Base-by-base conservation (phyloP, 2,113 vertebrate genomes). In the Solenodon paradoxus region DNA sequence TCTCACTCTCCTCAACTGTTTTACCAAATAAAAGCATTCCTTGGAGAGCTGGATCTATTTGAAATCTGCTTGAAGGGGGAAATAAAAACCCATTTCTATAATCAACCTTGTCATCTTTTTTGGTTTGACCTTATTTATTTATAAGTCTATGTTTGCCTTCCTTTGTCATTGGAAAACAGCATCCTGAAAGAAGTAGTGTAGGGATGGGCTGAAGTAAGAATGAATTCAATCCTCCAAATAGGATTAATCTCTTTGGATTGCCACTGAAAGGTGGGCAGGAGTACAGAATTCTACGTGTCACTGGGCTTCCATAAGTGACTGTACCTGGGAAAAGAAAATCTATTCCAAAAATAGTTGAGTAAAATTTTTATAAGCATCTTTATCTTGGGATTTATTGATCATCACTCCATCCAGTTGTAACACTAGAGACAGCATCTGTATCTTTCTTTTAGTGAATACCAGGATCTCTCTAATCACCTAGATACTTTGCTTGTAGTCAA, bases 1-100 rank as follows among this genome's bases (percentile, higher is more conserved):
- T 63, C 96, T 92, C 42, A 2, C 26, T 24, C 42, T 42, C 45
- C 49, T 88, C 75, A 24, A 69, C 82, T 86, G 85, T 47, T 77
- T 49, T 47, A 26, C 68, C 53, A 74, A 97, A 93, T 80, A 92
- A 87, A 89, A 96, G 75, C 92, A 89, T 84, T 92, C 83, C 94
- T 92, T 47, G 42, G 77, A 24, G 69, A 63, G 57, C 75, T 47
- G 59, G 40, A 88, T 75, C 53, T 47, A 59, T 51, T 92, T 92
- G 40, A 69, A 81, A 88, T 51, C 30, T 68, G 83, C 82, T 92
- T n/a, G 38, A 35, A 7, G 57, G 57, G 75, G 22, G n/a, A 35
- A 7, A 11, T 3, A 19, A 20, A 85, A 57, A 30, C 38, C 74
- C 30, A 19, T 28, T 38, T 85, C 42, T 79, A 7, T 24, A 83